These are phyloP conservation scores for Ceyx margarethae DNA, from an alignment of 2,113 vertebrate genomes.

Conservation along the genomic window DNA sequence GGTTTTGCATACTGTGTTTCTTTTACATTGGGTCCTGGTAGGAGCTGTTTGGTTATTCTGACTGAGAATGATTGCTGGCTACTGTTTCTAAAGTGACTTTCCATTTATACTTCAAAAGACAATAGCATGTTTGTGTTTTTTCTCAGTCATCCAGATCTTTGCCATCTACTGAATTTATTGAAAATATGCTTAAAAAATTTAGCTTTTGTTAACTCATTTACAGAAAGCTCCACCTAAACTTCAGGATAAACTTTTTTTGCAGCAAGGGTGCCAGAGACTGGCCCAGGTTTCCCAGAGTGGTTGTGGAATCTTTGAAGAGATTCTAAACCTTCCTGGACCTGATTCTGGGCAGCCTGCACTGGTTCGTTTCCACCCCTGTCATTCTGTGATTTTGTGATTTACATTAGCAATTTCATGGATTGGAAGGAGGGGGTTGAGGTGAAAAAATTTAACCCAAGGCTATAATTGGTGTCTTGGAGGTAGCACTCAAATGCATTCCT, in stretches of 20 bases:
- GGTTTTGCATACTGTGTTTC: neutral
- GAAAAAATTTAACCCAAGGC: neutral
- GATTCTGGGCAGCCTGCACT: too few species aligned
- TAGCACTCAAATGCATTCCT: neutral
- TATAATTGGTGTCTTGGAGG: neutral
- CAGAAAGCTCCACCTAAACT: too few species aligned
- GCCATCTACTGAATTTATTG: neutral
- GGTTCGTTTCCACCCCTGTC: too few species aligned
- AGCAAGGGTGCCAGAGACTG: too few species aligned
- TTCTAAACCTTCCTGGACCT: too few species aligned
- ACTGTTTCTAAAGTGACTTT: neutral
- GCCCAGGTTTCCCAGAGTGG: too few species aligned
- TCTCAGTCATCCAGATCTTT: neutral
- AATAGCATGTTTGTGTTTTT: neutral
- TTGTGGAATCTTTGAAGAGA: too few species aligned
- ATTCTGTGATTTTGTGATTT: neutral
- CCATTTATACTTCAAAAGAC: neutral
- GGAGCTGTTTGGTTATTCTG: neutral
- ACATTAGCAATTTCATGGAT: neutral
- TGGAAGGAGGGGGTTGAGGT: neutral
- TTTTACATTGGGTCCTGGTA: neutral
- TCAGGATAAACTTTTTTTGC: too few species aligned
- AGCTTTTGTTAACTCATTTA: neutral
- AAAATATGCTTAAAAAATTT: neutral
- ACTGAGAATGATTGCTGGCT: neutral